Percentiles rank a stretch among this genome's conserved stretches.
Conservation (phyloP, 2,113 vertebrate genomes). For the Limnothrissa miodon region DNA sequence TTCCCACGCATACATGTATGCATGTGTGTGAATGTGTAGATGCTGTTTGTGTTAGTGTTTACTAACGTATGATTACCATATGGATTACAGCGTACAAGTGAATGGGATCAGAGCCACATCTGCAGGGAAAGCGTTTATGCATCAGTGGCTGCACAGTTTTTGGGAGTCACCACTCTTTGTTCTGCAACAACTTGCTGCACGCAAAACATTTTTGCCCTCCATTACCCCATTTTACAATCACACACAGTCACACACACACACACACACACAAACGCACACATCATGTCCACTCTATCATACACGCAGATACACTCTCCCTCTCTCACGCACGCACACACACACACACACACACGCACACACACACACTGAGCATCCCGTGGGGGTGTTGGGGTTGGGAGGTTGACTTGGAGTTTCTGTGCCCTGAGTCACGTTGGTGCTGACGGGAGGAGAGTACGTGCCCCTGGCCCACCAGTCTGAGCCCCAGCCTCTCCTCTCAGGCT, state of each 20-base stretch:
- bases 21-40: neutral
- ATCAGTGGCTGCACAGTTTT: too few species aligned
- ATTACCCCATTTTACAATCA: too few species aligned
- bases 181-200: too few species aligned
- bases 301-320: neutral
- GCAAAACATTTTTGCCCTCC: too few species aligned
- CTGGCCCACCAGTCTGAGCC: constrained; percentile 3
- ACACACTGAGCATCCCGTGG: constrained; percentile 2
- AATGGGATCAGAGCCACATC: too few species aligned
- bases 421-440: constrained; percentile 39
- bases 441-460: constrained; percentile 21
- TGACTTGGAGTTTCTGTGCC: constrained; percentile 31
- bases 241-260: too few species aligned
- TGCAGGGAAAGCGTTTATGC: too few species aligned
- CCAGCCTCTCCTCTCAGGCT: neutral
- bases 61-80: neutral
- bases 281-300: neutral
- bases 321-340: neutral
- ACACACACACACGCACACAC: neutral
- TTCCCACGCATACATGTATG: neutral
- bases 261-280: neutral
- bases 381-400: neutral
- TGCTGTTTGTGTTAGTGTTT: neutral
- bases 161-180: too few species aligned
- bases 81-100: neutral